Evolutionary conservation across 2,113 vertebrate genomes (phyloP), one percentile per base, ranked within the genome.

Genomic region (Mustela lutreola): DNA sequence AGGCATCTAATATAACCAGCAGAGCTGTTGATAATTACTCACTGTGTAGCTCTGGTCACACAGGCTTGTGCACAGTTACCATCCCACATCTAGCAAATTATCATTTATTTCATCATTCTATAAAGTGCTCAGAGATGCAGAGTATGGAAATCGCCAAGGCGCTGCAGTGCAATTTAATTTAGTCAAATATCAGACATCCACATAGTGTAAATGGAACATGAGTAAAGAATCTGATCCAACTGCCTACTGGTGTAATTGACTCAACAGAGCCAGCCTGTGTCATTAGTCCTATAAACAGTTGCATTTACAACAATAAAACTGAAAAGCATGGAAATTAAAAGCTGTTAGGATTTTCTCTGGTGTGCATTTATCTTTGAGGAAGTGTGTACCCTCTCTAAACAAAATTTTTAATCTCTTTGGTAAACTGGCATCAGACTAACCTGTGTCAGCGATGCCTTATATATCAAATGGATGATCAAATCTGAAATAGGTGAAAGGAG

Each of bases 311-410:
- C 98, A 98, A 98, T 99, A 99, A 99, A 99, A 98, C 98, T 98
- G 98, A 98, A 99, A 99, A 98, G 98, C 99, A 99, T 98, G 99
- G 98, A 99, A 99, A 99, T 99, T 98, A 99, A 99, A 99, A 98
- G 98, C 99, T 98, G 99, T 99, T 99, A 98, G 98, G 97, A 98
- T 98, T 98, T 98, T 96, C 98, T 99, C 99, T 98, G 93, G 98
- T 99, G 98, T 98, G 98, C 95, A 98, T 98, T 99, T 99, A 99
- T 98, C 98, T 98, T 96, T 89, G 95, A 97, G 73, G 94, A 97
- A 98, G n/a, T 97, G 97, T 97, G 97, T 96, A 84, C 91, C 91
- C 95, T 97, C 98, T 95, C 98, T 93, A 96, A 97, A 98, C 98
- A 94, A 97, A 91, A 98, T 95, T 98, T 98, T 97, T 98, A 95